Evolutionary conservation across 2,113 vertebrate species (phyloP).

Genomic region (Dipodomys spectabilis): DNA sequence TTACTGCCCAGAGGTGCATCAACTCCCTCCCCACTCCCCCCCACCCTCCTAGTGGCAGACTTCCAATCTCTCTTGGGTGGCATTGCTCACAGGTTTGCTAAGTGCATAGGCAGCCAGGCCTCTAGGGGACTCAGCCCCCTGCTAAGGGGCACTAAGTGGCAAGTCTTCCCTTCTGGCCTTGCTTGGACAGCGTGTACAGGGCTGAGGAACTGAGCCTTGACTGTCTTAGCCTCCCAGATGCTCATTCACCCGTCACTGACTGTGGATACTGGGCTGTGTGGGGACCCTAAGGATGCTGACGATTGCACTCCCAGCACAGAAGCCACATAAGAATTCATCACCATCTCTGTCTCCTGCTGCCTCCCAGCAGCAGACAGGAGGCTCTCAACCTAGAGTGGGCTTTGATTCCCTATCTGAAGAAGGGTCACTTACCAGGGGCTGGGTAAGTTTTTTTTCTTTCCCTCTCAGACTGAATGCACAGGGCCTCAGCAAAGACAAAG

Average conservation of each 20-base stretch:
- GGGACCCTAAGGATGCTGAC: conserved; percentile 16
- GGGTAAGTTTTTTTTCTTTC: neutral
- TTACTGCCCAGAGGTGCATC: neutral
- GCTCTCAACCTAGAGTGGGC: neutral
- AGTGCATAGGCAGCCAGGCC: rapidly evolving
- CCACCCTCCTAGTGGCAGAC: neutral
- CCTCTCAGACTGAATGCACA: neutral
- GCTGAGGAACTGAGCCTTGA: neutral
- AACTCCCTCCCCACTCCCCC: neutral
- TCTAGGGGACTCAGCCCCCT: neutral
- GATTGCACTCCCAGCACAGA: neutral
- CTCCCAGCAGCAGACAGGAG: neutral
- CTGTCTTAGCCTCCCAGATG: neutral
- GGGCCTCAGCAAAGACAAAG: conserved; percentile 61
- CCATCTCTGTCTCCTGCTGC: neutral
- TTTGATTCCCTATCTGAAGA: conserved; percentile 40
- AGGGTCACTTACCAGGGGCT: conserved; percentile 24
- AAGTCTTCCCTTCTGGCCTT: neutral
- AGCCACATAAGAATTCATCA: neutral
- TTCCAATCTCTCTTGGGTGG: rapidly evolving
- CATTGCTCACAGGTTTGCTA: neutral
- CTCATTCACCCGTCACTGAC: neutral
- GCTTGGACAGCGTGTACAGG: neutral
- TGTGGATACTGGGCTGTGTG: neutral
- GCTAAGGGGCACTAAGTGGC: neutral